Base-by-base conservation (phyloP, 1,140 invertebrate genomes). In the Thalassaphorura encarpata region DNA sequence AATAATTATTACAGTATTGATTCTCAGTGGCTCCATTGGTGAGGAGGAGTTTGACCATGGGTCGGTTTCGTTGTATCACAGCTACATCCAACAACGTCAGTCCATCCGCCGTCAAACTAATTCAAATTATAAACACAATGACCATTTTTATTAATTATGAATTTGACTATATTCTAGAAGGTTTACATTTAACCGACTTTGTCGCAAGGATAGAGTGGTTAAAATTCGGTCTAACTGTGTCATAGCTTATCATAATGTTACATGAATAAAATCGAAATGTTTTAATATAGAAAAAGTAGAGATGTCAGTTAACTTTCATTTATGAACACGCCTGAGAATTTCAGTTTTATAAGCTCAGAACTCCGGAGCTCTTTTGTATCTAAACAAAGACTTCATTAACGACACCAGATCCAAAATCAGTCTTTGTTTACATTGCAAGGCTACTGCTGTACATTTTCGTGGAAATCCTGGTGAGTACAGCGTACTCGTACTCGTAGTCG, bases 81-180 rank as follows among this genome's bases (percentile, higher is more conserved):
- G 92, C 90, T 42, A 96, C 81, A 71, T 96, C 92, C 68, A 97
- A 71, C 0, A 88, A 82, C 16, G 87, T 89, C 43, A 95, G 75
- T 2, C 88, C 85, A 71, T 96, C 90, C 52, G 78, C 80, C 70
- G 94, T 95, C 55, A 89, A 78, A 66, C 76, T 77, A 66, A 19
- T 11, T 45, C 13, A 6, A 21, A 23, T 42, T 54, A 56, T 0
- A 48, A 57, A n/a, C n/a, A 45, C 31, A 58, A 36, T 11, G 33
- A 36, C 11, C n/a, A 36, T 36, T 11, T 36, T 11, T 36, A 11
- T 11, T 36, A 11, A 36, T n/a, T 11, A 11, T n/a, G n/a, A 36
- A 36, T n/a, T 11, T 11, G 11, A 36, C 33, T 11, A 36, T 11
- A 11, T 11, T n/a, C 11, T 11, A 11, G 33, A 11, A n/a, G n/a